A percentile compares a stretch with the other conserved stretches of the same genome.
phyloP scores from a whole-genome alignment of 2,888 invertebrate genomes.

The Catocala fraxini region DNA sequence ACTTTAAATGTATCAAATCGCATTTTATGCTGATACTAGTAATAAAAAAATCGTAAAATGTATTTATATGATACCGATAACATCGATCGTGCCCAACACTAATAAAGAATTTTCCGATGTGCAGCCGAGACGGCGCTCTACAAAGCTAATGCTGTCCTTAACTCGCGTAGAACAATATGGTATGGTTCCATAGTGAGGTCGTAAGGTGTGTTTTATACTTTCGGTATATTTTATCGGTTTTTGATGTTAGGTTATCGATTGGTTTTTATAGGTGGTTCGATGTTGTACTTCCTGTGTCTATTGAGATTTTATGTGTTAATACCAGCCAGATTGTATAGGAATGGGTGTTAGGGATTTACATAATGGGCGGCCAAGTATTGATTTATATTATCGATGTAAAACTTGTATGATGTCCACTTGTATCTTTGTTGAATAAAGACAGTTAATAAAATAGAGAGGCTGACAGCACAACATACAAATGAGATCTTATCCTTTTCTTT shows the following conservation, averaged over 20 bases:
- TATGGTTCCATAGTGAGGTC: slow-evolving; percentile 14
- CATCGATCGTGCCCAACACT: slow-evolving; percentile 14
- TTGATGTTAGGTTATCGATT: slow-evolving; percentile 36
- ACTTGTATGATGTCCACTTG: too few relatives aligned
- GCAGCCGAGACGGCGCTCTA: slow-evolving; percentile 7
- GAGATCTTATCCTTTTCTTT: too few relatives aligned
- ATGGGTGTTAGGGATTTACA: slow-evolving; percentile 8
- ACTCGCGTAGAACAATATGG: slow-evolving; percentile 15
- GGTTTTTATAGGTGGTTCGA: slow-evolving; percentile 19
- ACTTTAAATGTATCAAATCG: slow-evolving; percentile 30
- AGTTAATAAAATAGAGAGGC: too few relatives aligned
- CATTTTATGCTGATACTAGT: slow-evolving; percentile 35
- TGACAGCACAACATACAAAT: too few relatives aligned
- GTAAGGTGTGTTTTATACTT: slow-evolving; percentile 23
- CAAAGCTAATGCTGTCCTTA: slow-evolving; percentile 3
- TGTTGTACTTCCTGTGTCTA: slow-evolving; percentile 18
- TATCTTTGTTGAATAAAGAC: too few relatives aligned
- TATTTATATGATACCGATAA: slow-evolving; percentile 32
- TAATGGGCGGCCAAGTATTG: neutral
- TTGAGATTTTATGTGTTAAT: slow-evolving; percentile 20
- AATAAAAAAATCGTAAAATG: slow-evolving; percentile 46
- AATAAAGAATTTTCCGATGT: slow-evolving; percentile 13
- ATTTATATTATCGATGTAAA: neutral
- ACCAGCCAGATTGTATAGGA: slow-evolving; percentile 7
- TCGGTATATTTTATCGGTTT: slow-evolving; percentile 36